These are phyloP conservation scores for Synergus umbraculus DNA, from an alignment of 2,888 invertebrate genomes.

Conservation along the genomic window DNA sequence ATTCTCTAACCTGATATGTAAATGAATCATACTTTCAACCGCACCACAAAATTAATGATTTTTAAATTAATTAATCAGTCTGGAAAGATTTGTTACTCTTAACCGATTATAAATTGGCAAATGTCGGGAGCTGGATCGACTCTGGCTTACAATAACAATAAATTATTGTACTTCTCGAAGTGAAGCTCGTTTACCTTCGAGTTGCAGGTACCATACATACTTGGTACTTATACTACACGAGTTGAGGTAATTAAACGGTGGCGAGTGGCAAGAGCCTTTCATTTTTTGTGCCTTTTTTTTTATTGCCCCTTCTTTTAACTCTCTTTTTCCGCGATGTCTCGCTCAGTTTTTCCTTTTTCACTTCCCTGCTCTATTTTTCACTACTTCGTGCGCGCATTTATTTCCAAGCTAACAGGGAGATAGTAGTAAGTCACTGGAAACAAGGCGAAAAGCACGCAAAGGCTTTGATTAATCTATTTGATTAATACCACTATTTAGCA, in stretches of 20 bases:
- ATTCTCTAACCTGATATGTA: background rate
- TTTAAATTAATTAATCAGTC: background rate
- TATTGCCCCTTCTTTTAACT: background rate
- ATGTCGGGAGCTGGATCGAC: background rate
- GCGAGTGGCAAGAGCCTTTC: slow-evolving; percentile 39
- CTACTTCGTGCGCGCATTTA: slow-evolving; percentile 48
- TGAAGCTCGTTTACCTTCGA: slow-evolving; percentile 60
- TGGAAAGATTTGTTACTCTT: background rate
- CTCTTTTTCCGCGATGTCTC: background rate
- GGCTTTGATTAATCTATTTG: background rate
- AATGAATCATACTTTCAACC: too few species aligned
- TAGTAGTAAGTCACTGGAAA: slow-evolving; percentile 50
- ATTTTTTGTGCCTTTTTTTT: slow-evolving; percentile 18
- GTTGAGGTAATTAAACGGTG: slow-evolving; percentile 58
- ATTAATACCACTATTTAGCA: too few species aligned
- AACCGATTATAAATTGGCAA: background rate
- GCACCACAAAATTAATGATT: background rate
- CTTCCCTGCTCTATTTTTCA: background rate
- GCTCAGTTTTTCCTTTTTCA: background rate
- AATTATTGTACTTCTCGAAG: background rate
- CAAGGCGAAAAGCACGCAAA: slow-evolving; percentile 41
- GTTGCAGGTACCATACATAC: slow-evolving; percentile 14
- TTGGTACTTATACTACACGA: slow-evolving; percentile 36
- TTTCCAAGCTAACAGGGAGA: slow-evolving; percentile 59
- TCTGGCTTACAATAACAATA: background rate